phyloP scores from a whole-genome alignment of 1,140 invertebrate species.

The Lepidurus arcticus region DNA sequence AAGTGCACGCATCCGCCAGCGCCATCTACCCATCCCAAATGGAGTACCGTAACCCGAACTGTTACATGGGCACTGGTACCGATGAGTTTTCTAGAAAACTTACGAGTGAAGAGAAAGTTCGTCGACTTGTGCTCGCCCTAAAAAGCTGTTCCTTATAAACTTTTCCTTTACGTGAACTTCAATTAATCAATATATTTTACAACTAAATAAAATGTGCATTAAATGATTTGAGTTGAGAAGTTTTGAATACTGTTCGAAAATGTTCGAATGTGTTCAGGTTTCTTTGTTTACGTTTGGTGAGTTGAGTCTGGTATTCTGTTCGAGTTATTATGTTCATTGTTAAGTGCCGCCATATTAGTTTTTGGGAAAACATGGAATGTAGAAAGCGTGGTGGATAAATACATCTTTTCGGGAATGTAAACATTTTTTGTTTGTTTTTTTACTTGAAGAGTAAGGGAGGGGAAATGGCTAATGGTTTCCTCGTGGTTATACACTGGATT shows the following conservation, averaged over 20 bases:
- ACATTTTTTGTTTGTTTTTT: background rate
- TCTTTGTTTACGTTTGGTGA: no score
- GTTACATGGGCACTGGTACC: background rate
- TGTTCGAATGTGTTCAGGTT: no score
- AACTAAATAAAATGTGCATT: no score
- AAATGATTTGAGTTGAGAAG: no score
- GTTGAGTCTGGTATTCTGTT: no score
- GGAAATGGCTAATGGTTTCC: background rate
- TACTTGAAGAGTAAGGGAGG: background rate
- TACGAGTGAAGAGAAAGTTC: background rate
- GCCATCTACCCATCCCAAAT: slow-evolving; percentile 43
- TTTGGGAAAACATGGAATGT: background rate
- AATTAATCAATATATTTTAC: no score
- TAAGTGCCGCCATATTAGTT: background rate
- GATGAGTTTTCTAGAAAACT: background rate
- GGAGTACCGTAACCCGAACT: slow-evolving; percentile 32
- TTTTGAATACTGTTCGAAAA: no score
- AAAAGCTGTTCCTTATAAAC: background rate
- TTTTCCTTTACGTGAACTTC: no score
- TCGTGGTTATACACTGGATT: background rate
- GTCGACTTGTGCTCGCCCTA: background rate
- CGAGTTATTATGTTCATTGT: no score
- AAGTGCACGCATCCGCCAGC: slow-evolving; percentile 70
- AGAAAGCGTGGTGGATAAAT: background rate
- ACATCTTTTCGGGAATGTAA: background rate